Evolutionary conservation across 1,140 invertebrate genomes (phyloP), one percentile per base, ranked within the genome.

Genomic region (Charaxes varanes): DNA sequence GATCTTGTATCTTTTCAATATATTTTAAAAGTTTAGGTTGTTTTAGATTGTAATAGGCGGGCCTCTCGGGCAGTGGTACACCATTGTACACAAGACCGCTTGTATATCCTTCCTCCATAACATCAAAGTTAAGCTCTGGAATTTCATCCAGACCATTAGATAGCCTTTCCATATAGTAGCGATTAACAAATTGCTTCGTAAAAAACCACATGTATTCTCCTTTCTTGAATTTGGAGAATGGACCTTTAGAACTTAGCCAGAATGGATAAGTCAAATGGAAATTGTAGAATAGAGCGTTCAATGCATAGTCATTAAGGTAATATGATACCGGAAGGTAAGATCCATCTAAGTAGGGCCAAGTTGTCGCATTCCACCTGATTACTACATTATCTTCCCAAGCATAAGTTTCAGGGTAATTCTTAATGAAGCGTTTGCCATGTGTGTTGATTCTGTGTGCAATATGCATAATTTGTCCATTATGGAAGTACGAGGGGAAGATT

Each of bases 241-340:
- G 69, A 49, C 78, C 83, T 13, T 86, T 70, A 43, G 84, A 79
- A 48, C 72, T 81, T 21, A 90, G 84, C 84, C 88, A 90, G 71
- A 74, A 83, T 2, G 92, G 90, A 47, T 87, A 89, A 11, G 88
- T 86, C 14, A 92, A 46, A 35, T 89, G 86, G 26, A 86, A 80
- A 52, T 90, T 90, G 55, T 88, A 89, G 68, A 93, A 91, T 54
- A 88, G 90, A 1, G 87, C 64, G 57, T 92, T 91, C n/a, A 93
- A 77, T 41, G 88, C 88, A 35, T 89, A 78, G 68, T 93, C 93
- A 46, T 94, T 89, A 0, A 90, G 90, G 83, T 90, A 94, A 66
- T 94, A 94, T 11, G 85, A 81, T 10, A 94, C 23, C 1, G 22
- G 22, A 7, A 11, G 13, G 10, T 36, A 16, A n/a, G 24, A 15